Conservation (phyloP, 2,113 vertebrate genomes). For the Microcebus ravelobensis region DNA sequence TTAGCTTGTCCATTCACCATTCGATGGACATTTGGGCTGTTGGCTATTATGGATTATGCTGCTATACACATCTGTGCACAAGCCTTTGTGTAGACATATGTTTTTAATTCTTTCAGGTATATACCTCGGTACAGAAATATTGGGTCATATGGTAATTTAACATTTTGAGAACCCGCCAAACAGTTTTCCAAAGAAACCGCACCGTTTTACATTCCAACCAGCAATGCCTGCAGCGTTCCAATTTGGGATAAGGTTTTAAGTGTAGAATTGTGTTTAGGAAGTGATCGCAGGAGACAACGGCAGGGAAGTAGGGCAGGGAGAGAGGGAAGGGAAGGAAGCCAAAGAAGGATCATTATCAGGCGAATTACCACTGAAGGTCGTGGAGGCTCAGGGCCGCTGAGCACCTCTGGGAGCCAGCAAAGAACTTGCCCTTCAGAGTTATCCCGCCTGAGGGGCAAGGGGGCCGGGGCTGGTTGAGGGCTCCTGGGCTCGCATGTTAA, state of each 20-base stretch:
- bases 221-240: background rate
- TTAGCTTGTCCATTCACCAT: background rate
- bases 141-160: background rate
- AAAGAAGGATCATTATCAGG: background rate
- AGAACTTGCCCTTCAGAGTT: background rate
- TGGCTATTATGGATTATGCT: background rate
- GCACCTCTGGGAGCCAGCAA: background rate
- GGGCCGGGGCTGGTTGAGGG: background rate
- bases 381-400: background rate
- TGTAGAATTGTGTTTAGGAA: constrained; percentile 44
- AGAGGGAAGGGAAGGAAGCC: background rate
- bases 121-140: background rate
- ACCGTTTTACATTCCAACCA: background rate
- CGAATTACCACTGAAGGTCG: background rate
- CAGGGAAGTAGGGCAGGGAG: background rate
- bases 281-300: background rate
- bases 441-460: background rate
- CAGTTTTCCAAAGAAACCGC: background rate
- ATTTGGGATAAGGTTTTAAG: background rate
- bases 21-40: background rate
- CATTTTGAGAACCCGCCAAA: constrained; percentile 29
- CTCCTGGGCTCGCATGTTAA: background rate
- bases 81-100: background rate
- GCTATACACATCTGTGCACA: background rate
- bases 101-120: background rate